A percentile compares a stretch with the other conserved stretches of the same genome.
Conservation (phyloP, 2,113 vertebrate genomes). For the Polypterus bichir region DNA sequence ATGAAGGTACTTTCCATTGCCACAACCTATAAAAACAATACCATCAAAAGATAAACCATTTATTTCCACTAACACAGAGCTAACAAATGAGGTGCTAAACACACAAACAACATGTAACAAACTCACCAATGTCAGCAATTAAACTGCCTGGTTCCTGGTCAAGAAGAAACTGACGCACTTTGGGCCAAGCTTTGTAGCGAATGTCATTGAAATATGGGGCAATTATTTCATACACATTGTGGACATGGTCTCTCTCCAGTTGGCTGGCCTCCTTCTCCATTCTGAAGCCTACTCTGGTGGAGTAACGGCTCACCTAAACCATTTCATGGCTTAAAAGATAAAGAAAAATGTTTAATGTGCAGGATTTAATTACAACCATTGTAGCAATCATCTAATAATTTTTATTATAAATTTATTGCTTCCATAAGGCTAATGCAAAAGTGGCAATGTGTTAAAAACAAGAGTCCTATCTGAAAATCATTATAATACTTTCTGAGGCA, state of each 20-base stretch:
- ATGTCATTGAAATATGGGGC: slow-evolving; percentile 56
- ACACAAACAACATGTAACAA: background rate
- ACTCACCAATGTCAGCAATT: slow-evolving; percentile 54
- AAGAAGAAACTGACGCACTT: slow-evolving; percentile 56
- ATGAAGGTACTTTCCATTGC: slow-evolving; percentile 62
- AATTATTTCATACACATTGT: slow-evolving; percentile 57
- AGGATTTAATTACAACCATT: too few relatives aligned
- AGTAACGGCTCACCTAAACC: slow-evolving; percentile 27
- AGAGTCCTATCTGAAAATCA: too few relatives aligned
- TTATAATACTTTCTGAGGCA: too few relatives aligned
- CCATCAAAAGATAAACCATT: background rate
- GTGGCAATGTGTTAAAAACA: too few relatives aligned
- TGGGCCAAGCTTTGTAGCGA: slow-evolving; percentile 58
- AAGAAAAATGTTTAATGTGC: slow-evolving; percentile 1
- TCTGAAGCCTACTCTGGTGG: slow-evolving; percentile 18
- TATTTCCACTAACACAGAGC: background rate
- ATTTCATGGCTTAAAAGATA: slow-evolving; percentile 25
- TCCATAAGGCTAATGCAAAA: too few relatives aligned
- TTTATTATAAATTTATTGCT: too few relatives aligned
- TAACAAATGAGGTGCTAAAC: background rate
- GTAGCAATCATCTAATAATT: too few relatives aligned
- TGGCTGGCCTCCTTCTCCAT: slow-evolving; percentile 60
- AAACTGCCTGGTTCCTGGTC: slow-evolving; percentile 54
- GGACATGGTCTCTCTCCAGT: slow-evolving; percentile 50
- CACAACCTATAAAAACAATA: slow-evolving; percentile 35